These are phyloP conservation scores for Alsophila aescularia DNA, from an alignment of 2,888 invertebrate species.

Conservation along the genomic window DNA sequence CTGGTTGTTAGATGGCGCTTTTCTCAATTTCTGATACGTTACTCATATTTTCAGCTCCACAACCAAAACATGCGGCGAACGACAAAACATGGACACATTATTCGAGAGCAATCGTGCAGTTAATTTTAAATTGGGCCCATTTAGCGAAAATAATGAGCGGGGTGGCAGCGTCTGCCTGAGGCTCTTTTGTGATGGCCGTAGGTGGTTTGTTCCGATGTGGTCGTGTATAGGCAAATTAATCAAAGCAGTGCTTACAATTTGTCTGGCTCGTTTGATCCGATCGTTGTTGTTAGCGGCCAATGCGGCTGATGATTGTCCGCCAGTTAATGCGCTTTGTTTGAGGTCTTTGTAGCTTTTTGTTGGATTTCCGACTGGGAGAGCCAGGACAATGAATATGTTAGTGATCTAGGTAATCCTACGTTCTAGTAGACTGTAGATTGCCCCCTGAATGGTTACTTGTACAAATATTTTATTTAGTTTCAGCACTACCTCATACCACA, in stretches of 20 bases:
- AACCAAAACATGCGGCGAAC: constrained; percentile 31
- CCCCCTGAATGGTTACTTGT: too few relatives aligned
- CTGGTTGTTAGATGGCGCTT: constrained; percentile 58
- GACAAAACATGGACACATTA: constrained; percentile 63
- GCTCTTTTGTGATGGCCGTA: constrained; percentile 58
- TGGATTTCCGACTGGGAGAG: background rate
- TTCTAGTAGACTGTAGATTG: too few relatives aligned
- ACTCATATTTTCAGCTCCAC: background rate
- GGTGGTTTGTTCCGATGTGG: constrained; percentile 42
- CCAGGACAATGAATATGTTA: background rate
- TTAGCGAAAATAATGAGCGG: constrained; percentile 74
- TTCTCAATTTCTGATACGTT: constrained; percentile 1
- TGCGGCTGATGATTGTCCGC: constrained; percentile 53
- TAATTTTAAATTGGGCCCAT: constrained; percentile 78
- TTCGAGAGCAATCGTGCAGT: constrained; percentile 77
- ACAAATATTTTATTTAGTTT: too few relatives aligned
- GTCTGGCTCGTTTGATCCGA: constrained; percentile 36
- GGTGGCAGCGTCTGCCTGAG: constrained; percentile 52
- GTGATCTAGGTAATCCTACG: too few relatives aligned
- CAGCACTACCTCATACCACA: too few relatives aligned
- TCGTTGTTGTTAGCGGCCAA: constrained; percentile 53
- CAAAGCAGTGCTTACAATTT: constrained; percentile 49
- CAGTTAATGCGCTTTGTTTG: constrained; percentile 41
- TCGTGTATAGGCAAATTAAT: constrained; percentile 48
- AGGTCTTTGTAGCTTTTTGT: constrained; percentile 35